Percentiles rank a stretch among this genome's conserved stretches.
Evolutionary conservation across 2,113 vertebrate species (phyloP).

Genomic region (Microcebus jonahi): DNA sequence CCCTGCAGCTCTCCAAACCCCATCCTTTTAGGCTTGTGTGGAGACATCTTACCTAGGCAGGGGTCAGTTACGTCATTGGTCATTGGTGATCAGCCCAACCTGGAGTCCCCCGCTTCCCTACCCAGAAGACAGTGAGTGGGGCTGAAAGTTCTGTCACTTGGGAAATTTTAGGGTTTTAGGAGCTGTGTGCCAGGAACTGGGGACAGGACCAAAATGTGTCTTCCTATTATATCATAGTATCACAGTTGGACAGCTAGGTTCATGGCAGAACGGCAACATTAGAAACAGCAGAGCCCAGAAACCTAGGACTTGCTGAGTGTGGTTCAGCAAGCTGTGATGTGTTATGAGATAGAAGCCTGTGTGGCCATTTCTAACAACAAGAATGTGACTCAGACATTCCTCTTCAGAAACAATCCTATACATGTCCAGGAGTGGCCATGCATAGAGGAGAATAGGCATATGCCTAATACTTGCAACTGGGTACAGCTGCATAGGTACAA

Average conservation of each 20-base stretch:
- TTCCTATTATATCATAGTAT: background rate
- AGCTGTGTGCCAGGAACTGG: background rate
- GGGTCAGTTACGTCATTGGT: background rate
- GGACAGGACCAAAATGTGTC: background rate
- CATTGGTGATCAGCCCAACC: background rate
- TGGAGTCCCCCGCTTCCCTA: background rate
- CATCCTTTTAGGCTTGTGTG: background rate
- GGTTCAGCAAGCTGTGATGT: background rate
- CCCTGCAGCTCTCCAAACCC: background rate
- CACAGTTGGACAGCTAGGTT: background rate
- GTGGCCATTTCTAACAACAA: background rate
- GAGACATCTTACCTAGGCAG: background rate
- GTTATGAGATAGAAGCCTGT: background rate
- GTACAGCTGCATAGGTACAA: accelerated
- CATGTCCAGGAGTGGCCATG: background rate
- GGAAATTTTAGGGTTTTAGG: background rate
- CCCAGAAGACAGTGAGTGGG: background rate
- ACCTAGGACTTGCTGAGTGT: background rate
- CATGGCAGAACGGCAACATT: background rate
- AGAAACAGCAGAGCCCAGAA: background rate
- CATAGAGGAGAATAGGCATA: background rate
- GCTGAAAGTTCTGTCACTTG: background rate
- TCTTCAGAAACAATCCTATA: background rate
- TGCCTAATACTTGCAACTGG: background rate
- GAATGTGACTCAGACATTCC: background rate